Evolutionary conservation across 2,797 vertebrate species (phyloP).

Genomic region (Telmatherina bonti): DNA sequence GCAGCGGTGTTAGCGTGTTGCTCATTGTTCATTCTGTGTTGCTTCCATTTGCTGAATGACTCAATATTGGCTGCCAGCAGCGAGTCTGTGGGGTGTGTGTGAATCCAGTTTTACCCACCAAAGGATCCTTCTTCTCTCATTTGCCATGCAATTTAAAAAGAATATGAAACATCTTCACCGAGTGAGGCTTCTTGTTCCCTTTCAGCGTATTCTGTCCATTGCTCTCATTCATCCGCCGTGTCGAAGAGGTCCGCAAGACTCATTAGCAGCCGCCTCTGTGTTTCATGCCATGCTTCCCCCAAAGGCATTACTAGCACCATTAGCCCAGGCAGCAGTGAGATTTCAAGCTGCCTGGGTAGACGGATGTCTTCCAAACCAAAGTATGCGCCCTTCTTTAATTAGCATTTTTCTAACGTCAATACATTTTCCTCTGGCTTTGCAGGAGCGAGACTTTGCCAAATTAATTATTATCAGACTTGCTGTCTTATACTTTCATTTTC

Average conservation of each 20-base stretch:
- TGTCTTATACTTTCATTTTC: slow-evolving; percentile 69
- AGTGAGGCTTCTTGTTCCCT: slow-evolving; percentile 55
- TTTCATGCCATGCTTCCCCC: slow-evolving; percentile 82
- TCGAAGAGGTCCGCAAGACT: slow-evolving; percentile 82
- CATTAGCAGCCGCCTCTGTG: slow-evolving; percentile 86
- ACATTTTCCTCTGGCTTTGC: slow-evolving; percentile 76
- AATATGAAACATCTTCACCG: slow-evolving; percentile 37
- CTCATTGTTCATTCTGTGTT: slow-evolving; percentile 26
- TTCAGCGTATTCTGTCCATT: slow-evolving; percentile 46
- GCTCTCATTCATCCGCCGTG: slow-evolving; percentile 64
- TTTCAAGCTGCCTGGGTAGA: slow-evolving; percentile 86
- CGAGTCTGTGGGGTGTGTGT: slow-evolving; percentile 17
- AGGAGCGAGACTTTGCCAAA: slow-evolving; percentile 73
- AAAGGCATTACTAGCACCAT: slow-evolving; percentile 86
- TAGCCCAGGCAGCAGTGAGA: slow-evolving; percentile 79
- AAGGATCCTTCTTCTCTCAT: slow-evolving; percentile 44
- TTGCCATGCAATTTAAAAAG: slow-evolving; percentile 57
- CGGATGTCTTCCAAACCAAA: slow-evolving; percentile 78
- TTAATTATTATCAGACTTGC: slow-evolving; percentile 78
- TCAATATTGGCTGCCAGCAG: slow-evolving; percentile 45
- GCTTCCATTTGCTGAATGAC: slow-evolving; percentile 55
- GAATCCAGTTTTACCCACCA: slow-evolving; percentile 42
- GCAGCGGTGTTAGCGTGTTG: slow-evolving; percentile 15
- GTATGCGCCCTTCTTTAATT: slow-evolving; percentile 79
- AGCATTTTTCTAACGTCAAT: slow-evolving; percentile 82